Evolutionary conservation across 1,140 invertebrate genomes (phyloP).

Genomic region (Drosophila pachea): DNA sequence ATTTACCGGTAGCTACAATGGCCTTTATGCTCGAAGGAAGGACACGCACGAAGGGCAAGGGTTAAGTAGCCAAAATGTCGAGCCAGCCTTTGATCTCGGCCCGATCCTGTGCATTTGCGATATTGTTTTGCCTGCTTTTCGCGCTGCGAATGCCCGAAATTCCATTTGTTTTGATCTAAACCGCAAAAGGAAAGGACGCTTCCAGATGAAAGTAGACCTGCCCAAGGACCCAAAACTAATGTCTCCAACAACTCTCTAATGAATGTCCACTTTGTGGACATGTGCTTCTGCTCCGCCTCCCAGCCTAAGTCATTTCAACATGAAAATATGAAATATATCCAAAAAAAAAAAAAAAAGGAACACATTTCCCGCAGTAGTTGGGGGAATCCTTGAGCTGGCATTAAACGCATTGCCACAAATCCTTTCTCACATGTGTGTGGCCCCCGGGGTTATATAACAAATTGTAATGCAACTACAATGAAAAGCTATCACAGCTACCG

Average conservation of each 20-base stretch:
- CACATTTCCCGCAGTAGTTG: too few relatives aligned
- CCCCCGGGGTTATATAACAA: slow-evolving; percentile 49
- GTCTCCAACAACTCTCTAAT: too few relatives aligned
- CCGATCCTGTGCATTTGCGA: slow-evolving; percentile 24
- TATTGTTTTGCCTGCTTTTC: slow-evolving; percentile 27
- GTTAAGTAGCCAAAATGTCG: slow-evolving; percentile 57
- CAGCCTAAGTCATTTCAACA: too few relatives aligned
- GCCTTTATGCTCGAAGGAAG: slow-evolving; percentile 39
- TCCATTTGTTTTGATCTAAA: slow-evolving; percentile 35
- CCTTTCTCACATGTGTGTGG: slow-evolving; percentile 51
- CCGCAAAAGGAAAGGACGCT: slow-evolving; percentile 14
- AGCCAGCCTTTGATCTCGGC: slow-evolving; percentile 52
- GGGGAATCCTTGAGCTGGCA: slow-evolving; percentile 40
- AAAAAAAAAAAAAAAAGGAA: too few relatives aligned
- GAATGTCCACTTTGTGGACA: too few relatives aligned
- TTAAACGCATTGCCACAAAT: slow-evolving; percentile 59
- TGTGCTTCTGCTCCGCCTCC: too few relatives aligned
- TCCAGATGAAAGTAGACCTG: too few relatives aligned
- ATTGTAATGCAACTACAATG: slow-evolving; percentile 36
- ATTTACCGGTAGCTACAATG: slow-evolving; percentile 47
- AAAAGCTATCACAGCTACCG: slow-evolving; percentile 56
- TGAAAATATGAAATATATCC: too few relatives aligned
- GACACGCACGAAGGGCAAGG: slow-evolving; percentile 33
- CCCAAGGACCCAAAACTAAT: too few relatives aligned
- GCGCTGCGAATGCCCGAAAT: slow-evolving; percentile 5